Base-by-base conservation (phyloP, 2,113 vertebrate genomes). In the Pterocles orientalis region DNA sequence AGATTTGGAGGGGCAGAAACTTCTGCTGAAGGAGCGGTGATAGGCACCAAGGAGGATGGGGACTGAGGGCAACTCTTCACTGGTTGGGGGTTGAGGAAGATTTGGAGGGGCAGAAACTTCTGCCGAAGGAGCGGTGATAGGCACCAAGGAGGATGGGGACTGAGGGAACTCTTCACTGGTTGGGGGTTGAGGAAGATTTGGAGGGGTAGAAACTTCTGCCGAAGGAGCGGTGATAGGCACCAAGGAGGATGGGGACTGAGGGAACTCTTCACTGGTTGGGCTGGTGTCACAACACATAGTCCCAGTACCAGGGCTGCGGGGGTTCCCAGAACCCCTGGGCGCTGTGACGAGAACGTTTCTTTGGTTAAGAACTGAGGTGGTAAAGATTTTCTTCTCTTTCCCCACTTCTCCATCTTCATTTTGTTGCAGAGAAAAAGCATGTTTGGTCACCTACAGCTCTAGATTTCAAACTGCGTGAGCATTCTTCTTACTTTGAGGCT, bases 151-250 rank as follows among this genome's bases (percentile, higher is more conserved):
- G 28, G 56, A 19, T 11, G 14, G 3, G 12, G 65, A 17, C 7
- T 0, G 1, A 83, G 36, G n/a, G 10, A 60, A 5, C 3, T 70
- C 41, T 39, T 86, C 36, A 5, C n/a, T n/a, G n/a, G n/a, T n/a
- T n/a, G n/a, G n/a, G 88, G 94, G 94, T 95, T 90, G 86, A 92
- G 50, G n/a, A 71, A 51, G 86, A 80, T 50, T 62, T 77, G 71
- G 79, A 90, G 31, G n/a, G 75, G 41, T 54, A 78, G 68, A 34
- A 58, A 66, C 58, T 66, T 53, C 66, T 73, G 50, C 18, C 1
- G 0, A 50, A 83, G 65, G 0, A 2, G 20, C 33, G 53, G 20
- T 12, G 34, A 23, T 18, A 54, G 88, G 25, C n/a, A 10, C 12
- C 28, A 0, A 0, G 26, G 33, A 36, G 28, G 56, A 19, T 11